Evolutionary conservation across 2,888 invertebrate genomes (phyloP).

Genomic region (Chouioia cunea): DNA sequence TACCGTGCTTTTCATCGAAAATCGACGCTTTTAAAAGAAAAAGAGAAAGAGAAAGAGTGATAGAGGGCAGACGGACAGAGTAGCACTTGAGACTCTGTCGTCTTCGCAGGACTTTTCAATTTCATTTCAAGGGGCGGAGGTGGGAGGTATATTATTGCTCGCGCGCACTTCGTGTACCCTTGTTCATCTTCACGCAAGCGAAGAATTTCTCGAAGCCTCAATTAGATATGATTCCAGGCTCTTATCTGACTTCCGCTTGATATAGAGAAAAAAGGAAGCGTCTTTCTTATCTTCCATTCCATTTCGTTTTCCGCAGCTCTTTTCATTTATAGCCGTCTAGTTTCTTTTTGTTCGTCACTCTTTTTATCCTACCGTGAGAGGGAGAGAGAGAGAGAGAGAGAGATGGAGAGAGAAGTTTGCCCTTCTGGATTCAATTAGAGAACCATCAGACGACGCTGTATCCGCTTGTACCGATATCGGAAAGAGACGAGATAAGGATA

Average conservation of each 20-base stretch:
- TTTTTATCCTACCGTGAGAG: not conserved
- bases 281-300: conserved; percentile 31
- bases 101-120: conserved; percentile 40
- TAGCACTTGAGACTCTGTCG: conserved; percentile 26
- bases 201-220: conserved; percentile 41
- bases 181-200: conserved; percentile 25
- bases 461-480: conserved; percentile 20
- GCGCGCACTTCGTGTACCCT: conserved; percentile 7
- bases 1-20: conserved; percentile 17
- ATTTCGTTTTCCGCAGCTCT: conserved; percentile 21
- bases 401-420: conserved; percentile 17
- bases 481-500: conserved; percentile 1
- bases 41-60: not conserved
- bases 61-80: conserved; percentile 3
- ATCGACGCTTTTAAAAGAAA: not conserved
- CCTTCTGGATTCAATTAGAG: conserved; percentile 33
- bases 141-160: conserved; percentile 43
- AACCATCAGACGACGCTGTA: conserved; percentile 26
- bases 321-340: conserved; percentile 22
- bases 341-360: not conserved
- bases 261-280: conserved; percentile 25
- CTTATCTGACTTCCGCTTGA: conserved; percentile 41
- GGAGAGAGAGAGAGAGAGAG: not conserved
- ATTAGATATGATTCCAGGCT: conserved; percentile 45
- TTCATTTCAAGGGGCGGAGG: conserved; percentile 30